A percentile compares a stretch with the other conserved stretches of the same genome.
Conservation (phyloP, 2,888 invertebrate species). For the Mallateleia sp. region DNA sequence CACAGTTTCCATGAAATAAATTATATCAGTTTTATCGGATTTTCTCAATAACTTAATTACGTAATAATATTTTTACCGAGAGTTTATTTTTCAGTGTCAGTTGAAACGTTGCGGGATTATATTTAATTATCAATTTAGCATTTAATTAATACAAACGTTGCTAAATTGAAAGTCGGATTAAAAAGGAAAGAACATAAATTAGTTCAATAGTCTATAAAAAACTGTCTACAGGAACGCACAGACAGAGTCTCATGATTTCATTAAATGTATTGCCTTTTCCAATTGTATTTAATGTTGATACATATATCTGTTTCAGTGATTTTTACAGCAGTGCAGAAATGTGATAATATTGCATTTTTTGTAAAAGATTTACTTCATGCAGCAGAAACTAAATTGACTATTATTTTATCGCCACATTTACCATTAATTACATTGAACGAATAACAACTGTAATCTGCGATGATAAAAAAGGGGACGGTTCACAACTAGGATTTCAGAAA, state of each 20-base stretch:
- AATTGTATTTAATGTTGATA: slow-evolving; percentile 6
- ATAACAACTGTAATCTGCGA: slow-evolving; percentile 22
- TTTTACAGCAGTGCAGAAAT: background rate
- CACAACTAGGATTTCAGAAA: slow-evolving; percentile 21
- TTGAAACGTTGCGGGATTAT: background rate
- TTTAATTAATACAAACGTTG: background rate
- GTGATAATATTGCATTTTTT: background rate
- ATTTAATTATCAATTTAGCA: background rate
- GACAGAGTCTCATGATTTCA: slow-evolving; percentile 20
- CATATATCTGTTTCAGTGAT: background rate
- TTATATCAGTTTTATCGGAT: too few relatives aligned
- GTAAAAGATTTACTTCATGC: too few relatives aligned
- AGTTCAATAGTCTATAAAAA: background rate
- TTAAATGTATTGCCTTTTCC: slow-evolving; percentile 2
- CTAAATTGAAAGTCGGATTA: background rate
- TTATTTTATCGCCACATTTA: background rate
- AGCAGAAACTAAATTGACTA: background rate
- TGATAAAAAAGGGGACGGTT: slow-evolving; percentile 12
- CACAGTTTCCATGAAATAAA: too few relatives aligned
- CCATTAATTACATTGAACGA: background rate
- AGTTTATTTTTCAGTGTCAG: background rate
- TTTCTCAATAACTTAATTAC: too few relatives aligned
- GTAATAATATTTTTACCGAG: background rate
- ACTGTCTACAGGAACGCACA: background rate
- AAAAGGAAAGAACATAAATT: background rate